Percentiles rank a stretch among this genome's conserved stretches.
phyloP scores from a whole-genome alignment of 2,888 invertebrate genomes.

The Cryptus viduatorius region DNA sequence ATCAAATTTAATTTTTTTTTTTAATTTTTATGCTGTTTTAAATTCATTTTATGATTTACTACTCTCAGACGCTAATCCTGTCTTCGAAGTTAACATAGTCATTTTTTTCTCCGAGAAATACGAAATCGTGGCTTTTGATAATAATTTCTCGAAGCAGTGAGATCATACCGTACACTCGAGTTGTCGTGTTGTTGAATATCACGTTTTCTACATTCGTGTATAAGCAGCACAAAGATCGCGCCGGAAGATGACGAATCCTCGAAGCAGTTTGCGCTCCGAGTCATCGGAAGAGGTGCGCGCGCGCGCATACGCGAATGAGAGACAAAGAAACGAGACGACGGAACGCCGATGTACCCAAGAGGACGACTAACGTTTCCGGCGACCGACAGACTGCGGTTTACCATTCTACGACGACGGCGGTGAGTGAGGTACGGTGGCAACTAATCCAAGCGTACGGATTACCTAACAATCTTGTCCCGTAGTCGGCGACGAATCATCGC shows the following conservation, averaged over 20 bases:
- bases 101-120: constrained; percentile 16
- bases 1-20: too few relatives aligned
- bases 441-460: constrained; percentile 21
- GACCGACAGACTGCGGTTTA: constrained; percentile 60
- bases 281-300: constrained; percentile 56
- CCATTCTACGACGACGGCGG: not conserved
- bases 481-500: constrained; percentile 39
- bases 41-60: too few relatives aligned
- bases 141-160: constrained; percentile 30
- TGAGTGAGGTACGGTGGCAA: not conserved
- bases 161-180: constrained; percentile 1
- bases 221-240: constrained; percentile 68
- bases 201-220: constrained; percentile 46
- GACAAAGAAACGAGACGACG: constrained; percentile 44
- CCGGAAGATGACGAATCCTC: constrained; percentile 64
- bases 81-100: constrained; percentile 9
- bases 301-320: constrained; percentile 19
- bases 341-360: constrained; percentile 19
- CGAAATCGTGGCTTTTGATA: constrained; percentile 10
- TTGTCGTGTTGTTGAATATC: not conserved
- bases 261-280: constrained; percentile 45
- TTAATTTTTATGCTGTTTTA: too few relatives aligned
- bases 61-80: too few relatives aligned
- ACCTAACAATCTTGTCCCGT: constrained; percentile 31
- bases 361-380: constrained; percentile 44